Base-by-base conservation (phyloP, 2,113 vertebrate species). In the Neomonachus schauinslandi region DNA sequence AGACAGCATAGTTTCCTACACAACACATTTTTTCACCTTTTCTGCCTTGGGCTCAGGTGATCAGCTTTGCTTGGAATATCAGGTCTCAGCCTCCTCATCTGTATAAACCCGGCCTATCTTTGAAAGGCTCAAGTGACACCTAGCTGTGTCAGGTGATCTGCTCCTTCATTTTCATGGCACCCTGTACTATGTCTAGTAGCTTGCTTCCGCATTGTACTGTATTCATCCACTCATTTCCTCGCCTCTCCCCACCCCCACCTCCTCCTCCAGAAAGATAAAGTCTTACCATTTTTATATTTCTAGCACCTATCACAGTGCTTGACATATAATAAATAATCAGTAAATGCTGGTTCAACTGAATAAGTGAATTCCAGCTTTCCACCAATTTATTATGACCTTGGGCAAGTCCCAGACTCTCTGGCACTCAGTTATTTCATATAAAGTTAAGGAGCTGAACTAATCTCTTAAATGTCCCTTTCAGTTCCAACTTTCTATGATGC, bases 361-460 rank as follows among this genome's bases (percentile, higher is more conserved):
- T 31, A 92, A 74, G 42, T 86, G 55, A 93, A 86, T 96, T 96
- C 59, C 65, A 97, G 82, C 36, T 95, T 84, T 91, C 81, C 72
- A 77, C 71, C 81, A 84, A 94, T 93, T 97, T 96, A 93, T 94
- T 94, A 69, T 61, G 96, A 95, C 93, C 93, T 46, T 82, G 71
- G 97, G 91, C 91, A 97, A 97, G 91, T 94, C 93, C 55, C 63
- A 96, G 82, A 92, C 61, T 96, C 89, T 90, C 71, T 91, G 77
- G 91, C 22, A 51, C 65, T 91, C 80, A 65, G 59, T 96, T 88
- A 79, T 88, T 98, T 97, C 81, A 95, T 89, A 95, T 90, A 81
- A 97, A 94, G 59, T 97, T 96, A 97, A 97, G 95, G 53, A 98
- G 95, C 81, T 95, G 96, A 97, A 97, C 85, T 97, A 98, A 97